phyloP scores from a whole-genome alignment of 2,113 vertebrate genomes.

The Xiphophorus hellerii region DNA sequence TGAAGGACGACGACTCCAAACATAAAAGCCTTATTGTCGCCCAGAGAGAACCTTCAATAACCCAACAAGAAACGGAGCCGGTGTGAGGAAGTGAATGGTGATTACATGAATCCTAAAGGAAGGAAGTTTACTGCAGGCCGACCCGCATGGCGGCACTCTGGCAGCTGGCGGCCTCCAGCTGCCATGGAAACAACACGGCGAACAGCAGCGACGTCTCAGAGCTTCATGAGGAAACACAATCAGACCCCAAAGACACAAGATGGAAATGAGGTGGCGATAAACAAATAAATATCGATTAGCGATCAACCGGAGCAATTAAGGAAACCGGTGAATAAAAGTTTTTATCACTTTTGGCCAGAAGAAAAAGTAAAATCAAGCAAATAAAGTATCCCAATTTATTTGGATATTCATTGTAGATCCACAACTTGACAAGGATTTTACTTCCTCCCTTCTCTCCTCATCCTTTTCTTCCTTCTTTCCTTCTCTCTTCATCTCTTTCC shows the following conservation, averaged over 20 bases:
- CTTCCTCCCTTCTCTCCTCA: too few species aligned
- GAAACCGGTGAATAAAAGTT: neutral
- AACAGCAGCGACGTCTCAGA: neutral
- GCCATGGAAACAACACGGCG: neutral
- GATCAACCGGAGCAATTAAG: neutral
- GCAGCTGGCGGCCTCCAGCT: constrained; percentile 4
- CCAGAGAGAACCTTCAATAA: constrained; percentile 35
- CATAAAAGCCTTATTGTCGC: constrained; percentile 76
- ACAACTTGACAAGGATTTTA: too few species aligned
- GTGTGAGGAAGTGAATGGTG: neutral
- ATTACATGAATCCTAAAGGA: constrained; percentile 5
- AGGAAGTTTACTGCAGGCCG: constrained; percentile 4
- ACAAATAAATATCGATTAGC: too few species aligned
- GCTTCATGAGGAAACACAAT: too few species aligned
- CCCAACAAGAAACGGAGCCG: constrained; percentile 5
- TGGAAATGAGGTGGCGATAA: too few species aligned
- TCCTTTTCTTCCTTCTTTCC: neutral
- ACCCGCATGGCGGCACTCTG: neutral
- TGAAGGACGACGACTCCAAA: constrained; percentile 51
- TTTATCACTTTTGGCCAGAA: too few species aligned
- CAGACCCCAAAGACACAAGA: neutral
- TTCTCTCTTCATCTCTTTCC: too few species aligned
- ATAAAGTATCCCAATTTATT: too few species aligned
- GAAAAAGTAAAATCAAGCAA: too few species aligned
- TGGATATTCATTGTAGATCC: too few species aligned